These are phyloP conservation scores for Xerus rutilus DNA, from an alignment of 2,797 vertebrate genomes.

Conservation along the genomic window DNA sequence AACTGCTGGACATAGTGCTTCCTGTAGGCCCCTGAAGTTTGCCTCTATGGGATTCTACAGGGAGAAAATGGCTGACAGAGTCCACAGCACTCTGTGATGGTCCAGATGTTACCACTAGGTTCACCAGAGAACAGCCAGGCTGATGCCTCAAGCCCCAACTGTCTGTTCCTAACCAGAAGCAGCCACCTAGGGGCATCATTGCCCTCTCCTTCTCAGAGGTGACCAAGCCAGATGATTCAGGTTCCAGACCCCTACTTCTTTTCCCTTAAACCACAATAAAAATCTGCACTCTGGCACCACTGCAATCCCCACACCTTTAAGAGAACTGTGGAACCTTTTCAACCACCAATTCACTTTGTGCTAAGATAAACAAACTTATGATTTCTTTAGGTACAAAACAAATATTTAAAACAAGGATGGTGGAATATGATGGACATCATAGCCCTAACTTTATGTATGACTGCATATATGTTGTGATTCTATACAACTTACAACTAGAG, in stretches of 20 bases:
- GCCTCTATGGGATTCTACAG: background rate
- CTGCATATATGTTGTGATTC: no score
- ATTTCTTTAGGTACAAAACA: background rate
- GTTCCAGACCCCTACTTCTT: background rate
- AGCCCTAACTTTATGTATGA: no score
- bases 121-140: background rate
- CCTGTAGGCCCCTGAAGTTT: background rate
- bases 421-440: no score
- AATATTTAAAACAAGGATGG: background rate
- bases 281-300: background rate
- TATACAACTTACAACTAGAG: no score
- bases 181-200: background rate
- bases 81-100: background rate
- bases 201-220: background rate
- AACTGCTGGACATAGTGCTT: background rate
- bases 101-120: background rate
- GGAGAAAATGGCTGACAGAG: background rate
- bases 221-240: background rate
- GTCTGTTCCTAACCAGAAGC: fast-evolving
- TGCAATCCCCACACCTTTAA: background rate
- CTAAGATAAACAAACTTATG: background rate
- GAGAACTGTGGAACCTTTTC: background rate
- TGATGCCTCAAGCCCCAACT: background rate
- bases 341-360: background rate
- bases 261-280: background rate